phyloP scores from a whole-genome alignment of 2,113 vertebrate species.

The Ondatra zibethicus region DNA sequence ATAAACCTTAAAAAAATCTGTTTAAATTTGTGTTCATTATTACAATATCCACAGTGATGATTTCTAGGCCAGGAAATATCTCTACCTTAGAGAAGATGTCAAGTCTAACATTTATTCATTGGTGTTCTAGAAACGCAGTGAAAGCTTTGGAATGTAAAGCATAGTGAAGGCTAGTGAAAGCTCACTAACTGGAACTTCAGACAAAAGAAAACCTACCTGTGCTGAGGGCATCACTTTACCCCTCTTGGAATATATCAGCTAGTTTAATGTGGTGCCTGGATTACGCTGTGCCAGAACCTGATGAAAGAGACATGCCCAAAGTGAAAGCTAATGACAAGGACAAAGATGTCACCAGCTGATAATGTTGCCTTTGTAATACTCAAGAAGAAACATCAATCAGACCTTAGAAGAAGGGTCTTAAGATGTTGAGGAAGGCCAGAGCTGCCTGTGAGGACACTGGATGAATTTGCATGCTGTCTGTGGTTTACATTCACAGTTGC shows the following conservation, averaged over 20 bases:
- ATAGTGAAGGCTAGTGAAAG: not conserved
- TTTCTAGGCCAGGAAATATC: not conserved
- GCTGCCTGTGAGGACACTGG: rapidly evolving
- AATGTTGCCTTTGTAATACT: not conserved
- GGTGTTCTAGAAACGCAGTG: not conserved
- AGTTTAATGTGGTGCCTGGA: not conserved
- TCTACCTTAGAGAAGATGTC: not conserved
- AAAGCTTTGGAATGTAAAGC: not conserved
- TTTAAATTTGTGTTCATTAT: not conserved
- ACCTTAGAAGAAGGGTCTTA: not conserved
- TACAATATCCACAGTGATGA: not conserved
- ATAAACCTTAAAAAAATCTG: not conserved
- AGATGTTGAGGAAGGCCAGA: not conserved
- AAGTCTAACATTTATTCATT: not conserved
- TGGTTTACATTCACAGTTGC: not conserved
- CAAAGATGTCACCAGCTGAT: not conserved
- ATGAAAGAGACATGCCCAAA: not conserved
- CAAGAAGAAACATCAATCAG: not conserved
- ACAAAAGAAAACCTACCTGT: not conserved
- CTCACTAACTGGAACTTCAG: not conserved
- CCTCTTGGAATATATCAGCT: not conserved
- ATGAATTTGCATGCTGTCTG: not conserved
- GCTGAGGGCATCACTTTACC: not conserved
- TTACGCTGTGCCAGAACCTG: not conserved
- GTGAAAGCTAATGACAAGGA: not conserved